These are phyloP conservation scores for Heloderma charlesbogerti DNA, from an alignment of 2,113 vertebrate genomes.

Conservation along the genomic window DNA sequence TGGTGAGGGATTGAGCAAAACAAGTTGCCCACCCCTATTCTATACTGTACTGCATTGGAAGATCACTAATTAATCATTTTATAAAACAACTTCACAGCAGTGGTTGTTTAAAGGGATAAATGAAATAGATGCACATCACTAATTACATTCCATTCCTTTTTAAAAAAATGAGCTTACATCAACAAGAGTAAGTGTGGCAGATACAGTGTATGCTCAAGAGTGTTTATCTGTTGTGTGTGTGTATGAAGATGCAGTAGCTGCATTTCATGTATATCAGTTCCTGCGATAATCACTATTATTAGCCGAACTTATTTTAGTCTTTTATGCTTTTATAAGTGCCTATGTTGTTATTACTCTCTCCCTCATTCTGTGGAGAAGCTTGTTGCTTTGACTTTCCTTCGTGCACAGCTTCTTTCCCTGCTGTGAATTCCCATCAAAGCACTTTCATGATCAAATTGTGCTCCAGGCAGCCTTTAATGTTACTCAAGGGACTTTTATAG, in stretches of 20 bases:
- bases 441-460: conserved; percentile 25
- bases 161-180: neutral
- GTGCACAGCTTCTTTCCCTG: neutral
- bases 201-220: neutral
- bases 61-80: neutral
- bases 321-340: neutral
- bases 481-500: conserved; percentile 1
- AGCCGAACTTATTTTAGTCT: conserved; percentile 17
- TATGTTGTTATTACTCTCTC: neutral
- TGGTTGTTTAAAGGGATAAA: neutral
- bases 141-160: neutral
- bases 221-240: neutral
- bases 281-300: conserved; percentile 19
- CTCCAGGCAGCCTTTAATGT: conserved; percentile 25
- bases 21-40: no score
- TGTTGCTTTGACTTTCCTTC: conserved; percentile 1
- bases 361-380: neutral
- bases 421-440: conserved; percentile 36
- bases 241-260: neutral
- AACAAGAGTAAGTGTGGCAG: neutral
- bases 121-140: neutral
- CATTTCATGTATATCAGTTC: neutral
- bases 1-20: no score
- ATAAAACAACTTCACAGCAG: neutral
- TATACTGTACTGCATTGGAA: neutral